A percentile compares a stretch with the other conserved stretches of the same genome.
These are phyloP conservation scores for Anisognathus igniventris DNA, from an alignment of 2,797 vertebrate genomes.

Conservation along the genomic window DNA sequence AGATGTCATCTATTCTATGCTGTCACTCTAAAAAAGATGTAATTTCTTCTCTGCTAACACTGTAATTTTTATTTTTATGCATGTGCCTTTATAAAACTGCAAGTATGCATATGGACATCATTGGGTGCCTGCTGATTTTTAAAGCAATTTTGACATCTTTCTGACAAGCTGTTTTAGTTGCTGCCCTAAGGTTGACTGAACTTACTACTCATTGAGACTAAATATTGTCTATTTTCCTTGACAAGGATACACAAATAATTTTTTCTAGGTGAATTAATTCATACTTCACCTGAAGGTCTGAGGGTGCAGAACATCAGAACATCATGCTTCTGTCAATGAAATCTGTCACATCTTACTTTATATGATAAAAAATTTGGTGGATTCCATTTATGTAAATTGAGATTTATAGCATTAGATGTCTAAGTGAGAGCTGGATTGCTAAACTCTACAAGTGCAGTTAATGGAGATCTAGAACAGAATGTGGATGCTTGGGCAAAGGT, in stretches of 20 bases:
- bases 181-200: background rate
- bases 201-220: background rate
- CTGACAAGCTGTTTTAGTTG: background rate
- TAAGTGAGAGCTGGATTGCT: background rate
- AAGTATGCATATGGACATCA: background rate
- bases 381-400: background rate
- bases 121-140: background rate
- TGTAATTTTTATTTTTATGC: slow-evolving; percentile 3
- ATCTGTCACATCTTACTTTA: background rate
- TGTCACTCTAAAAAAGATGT: background rate
- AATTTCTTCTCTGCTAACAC: background rate
- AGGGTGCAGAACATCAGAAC: background rate
- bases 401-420: background rate
- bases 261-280: background rate
- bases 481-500: background rate
- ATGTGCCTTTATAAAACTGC: background rate
- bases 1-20: background rate
- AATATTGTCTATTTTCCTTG: background rate
- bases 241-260: background rate
- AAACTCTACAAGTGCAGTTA: background rate
- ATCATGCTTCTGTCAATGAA: background rate
- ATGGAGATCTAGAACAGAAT: background rate
- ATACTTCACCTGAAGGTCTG: background rate
- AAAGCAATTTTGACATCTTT: background rate
- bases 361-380: background rate